phyloP scores from a whole-genome alignment of 2,797 vertebrate genomes.

The Etheostoma perlongum region DNA sequence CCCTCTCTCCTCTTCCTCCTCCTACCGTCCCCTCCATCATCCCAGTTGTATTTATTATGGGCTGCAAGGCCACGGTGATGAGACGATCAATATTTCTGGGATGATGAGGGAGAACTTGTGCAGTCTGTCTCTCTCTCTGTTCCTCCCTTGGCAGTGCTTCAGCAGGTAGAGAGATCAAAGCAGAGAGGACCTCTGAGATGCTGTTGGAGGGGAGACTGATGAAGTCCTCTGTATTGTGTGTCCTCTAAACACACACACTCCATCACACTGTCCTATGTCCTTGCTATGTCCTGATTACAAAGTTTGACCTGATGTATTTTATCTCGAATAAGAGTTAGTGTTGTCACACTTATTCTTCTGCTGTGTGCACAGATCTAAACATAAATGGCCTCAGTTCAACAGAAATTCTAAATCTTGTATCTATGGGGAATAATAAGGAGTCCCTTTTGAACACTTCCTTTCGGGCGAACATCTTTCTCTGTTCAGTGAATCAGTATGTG shows the following conservation, averaged over 20 bases:
- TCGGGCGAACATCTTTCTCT: slow-evolving; percentile 10
- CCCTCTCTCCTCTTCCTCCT: slow-evolving; percentile 21
- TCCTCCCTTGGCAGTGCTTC: slow-evolving; percentile 80
- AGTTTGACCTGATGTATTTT: slow-evolving; percentile 79
- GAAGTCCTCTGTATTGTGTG: slow-evolving; percentile 76
- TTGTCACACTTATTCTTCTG: slow-evolving; percentile 48
- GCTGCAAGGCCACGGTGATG: slow-evolving; percentile 82
- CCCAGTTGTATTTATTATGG: slow-evolving; percentile 84
- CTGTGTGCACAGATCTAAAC: slow-evolving; percentile 37
- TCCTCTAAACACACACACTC: slow-evolving; percentile 82
- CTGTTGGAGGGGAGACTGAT: slow-evolving; percentile 79
- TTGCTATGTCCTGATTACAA: slow-evolving; percentile 83
- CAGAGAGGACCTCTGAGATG: slow-evolving; percentile 80
- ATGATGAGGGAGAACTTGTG: slow-evolving; percentile 81
- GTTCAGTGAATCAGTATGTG: slow-evolving; percentile 34
- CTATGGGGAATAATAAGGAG: slow-evolving; percentile 5
- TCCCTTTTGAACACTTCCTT: slow-evolving; percentile 23
- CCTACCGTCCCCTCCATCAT: slow-evolving; percentile 53
- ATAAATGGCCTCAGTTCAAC: slow-evolving; percentile 24
- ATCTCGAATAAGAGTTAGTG: slow-evolving; percentile 68
- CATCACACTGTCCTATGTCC: slow-evolving; percentile 78
- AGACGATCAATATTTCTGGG: slow-evolving; percentile 84
- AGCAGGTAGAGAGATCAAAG: slow-evolving; percentile 83
- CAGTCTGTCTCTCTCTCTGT: slow-evolving; percentile 69
- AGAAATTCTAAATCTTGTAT: slow-evolving; percentile 15